Evolutionary conservation across 2,113 vertebrate species (phyloP).

Genomic region (Hippocampus zosterae): DNA sequence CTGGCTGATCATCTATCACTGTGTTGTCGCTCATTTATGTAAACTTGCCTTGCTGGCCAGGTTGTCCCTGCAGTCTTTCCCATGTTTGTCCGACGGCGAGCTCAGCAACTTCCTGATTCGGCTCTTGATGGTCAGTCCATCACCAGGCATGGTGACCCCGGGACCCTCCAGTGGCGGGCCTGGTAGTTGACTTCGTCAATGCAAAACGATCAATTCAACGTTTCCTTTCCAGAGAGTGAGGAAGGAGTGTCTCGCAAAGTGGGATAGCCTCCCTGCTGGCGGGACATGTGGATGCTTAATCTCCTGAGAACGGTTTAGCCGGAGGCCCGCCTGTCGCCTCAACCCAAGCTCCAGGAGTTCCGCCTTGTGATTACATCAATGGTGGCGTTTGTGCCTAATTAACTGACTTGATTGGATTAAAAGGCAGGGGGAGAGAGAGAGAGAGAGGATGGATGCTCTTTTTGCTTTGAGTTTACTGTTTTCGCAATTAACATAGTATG

Average conservation of each 20-base stretch:
- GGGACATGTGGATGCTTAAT: constrained; percentile 46
- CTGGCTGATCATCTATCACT: too few species aligned
- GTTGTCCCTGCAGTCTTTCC: constrained; percentile 38
- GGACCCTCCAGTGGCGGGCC: not conserved
- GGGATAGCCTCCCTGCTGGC: not conserved
- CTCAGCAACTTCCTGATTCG: constrained; percentile 66
- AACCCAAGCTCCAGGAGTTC: constrained; percentile 1
- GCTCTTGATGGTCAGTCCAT: constrained; percentile 58
- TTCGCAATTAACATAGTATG: too few species aligned
- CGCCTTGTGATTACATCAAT: constrained; percentile 56
- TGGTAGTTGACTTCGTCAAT: not conserved
- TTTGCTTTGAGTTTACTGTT: too few species aligned
- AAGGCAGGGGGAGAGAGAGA: not conserved
- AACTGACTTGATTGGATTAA: constrained; percentile 46
- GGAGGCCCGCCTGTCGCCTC: constrained; percentile 6
- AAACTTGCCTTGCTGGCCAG: constrained; percentile 48
- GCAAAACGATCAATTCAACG: not conserved
- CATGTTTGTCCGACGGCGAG: constrained; percentile 52
- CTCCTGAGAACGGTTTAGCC: constrained; percentile 19
- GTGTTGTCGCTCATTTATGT: too few species aligned
- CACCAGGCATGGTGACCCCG: constrained; percentile 38
- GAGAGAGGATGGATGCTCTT: not conserved
- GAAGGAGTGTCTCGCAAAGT: constrained; percentile 1
- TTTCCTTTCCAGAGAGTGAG: not conserved
- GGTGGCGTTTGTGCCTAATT: constrained; percentile 27